phyloP scores from a whole-genome alignment of 2,113 vertebrate species.

The Oreocharis arfaki region DNA sequence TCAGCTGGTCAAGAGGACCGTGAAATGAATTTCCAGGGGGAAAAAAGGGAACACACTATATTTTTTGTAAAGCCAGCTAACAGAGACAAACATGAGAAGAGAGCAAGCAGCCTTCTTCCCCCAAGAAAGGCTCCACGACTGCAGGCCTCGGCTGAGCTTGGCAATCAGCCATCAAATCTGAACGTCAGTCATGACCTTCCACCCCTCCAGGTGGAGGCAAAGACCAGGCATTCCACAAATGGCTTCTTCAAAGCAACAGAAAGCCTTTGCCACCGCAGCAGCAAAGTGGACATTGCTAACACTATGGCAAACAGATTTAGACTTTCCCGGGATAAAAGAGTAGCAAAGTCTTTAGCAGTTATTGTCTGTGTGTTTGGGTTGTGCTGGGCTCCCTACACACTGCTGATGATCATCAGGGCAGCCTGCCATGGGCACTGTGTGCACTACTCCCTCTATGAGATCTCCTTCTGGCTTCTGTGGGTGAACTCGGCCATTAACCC shows the following conservation, averaged over 20 bases:
- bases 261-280: neutral
- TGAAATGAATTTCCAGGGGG: slow-evolving; percentile 46
- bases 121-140: neutral
- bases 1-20: slow-evolving; percentile 18
- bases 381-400: slow-evolving; percentile 76
- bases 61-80: slow-evolving; percentile 68
- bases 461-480: slow-evolving; percentile 78
- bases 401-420: slow-evolving; percentile 76
- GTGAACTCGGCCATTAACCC: slow-evolving; percentile 78
- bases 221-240: neutral
- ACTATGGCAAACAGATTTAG: slow-evolving; percentile 56
- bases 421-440: slow-evolving; percentile 71
- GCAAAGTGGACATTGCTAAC: slow-evolving; percentile 8
- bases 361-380: slow-evolving; percentile 74
- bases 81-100: neutral
- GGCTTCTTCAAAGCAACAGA: slow-evolving; percentile 25
- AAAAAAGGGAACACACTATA: neutral
- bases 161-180: slow-evolving; percentile 5
- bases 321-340: slow-evolving; percentile 72
- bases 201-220: slow-evolving; percentile 49
- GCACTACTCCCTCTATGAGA: slow-evolving; percentile 72
- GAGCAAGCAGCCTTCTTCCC: neutral
- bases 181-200: slow-evolving; percentile 40
- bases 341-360: slow-evolving; percentile 75
- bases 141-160: neutral